phyloP scores from a whole-genome alignment of 2,888 invertebrate species.

The Callimorpha dominula region DNA sequence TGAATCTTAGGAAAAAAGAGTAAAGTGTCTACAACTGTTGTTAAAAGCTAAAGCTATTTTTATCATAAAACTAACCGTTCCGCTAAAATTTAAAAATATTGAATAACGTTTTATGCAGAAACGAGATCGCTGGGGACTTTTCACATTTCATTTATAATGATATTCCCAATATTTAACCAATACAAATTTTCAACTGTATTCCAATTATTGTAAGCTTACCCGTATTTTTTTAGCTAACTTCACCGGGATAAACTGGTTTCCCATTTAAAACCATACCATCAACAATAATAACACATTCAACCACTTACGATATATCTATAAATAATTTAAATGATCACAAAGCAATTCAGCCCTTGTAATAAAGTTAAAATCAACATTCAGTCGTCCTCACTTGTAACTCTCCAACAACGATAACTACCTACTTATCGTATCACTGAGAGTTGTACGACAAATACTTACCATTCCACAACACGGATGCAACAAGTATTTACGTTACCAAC shows the following conservation, averaged over 20 bases:
- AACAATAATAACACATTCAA: not conserved
- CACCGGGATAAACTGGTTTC: not conserved
- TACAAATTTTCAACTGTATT: no score
- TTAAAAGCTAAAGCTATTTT: no score
- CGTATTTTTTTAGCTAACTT: no score
- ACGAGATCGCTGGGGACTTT: no score
- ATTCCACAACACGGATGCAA: conserved; percentile 8
- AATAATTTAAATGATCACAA: not conserved
- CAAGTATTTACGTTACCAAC: conserved; percentile 7
- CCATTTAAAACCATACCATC: not conserved
- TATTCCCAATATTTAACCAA: no score
- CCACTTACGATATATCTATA: not conserved
- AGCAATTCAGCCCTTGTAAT: not conserved
- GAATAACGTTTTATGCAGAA: no score
- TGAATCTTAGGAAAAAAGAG: no score
- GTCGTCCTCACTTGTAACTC: not conserved
- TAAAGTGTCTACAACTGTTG: no score
- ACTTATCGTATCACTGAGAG: not conserved
- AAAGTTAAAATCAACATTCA: conserved; percentile 5
- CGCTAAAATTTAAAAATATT: no score
- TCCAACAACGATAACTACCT: not conserved
- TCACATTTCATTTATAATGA: no score
- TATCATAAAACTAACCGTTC: no score
- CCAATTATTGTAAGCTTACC: no score
- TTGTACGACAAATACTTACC: not conserved